These are phyloP conservation scores for Drosophila neonasuta DNA, from an alignment of 2,888 invertebrate genomes.

Conservation along the genomic window DNA sequence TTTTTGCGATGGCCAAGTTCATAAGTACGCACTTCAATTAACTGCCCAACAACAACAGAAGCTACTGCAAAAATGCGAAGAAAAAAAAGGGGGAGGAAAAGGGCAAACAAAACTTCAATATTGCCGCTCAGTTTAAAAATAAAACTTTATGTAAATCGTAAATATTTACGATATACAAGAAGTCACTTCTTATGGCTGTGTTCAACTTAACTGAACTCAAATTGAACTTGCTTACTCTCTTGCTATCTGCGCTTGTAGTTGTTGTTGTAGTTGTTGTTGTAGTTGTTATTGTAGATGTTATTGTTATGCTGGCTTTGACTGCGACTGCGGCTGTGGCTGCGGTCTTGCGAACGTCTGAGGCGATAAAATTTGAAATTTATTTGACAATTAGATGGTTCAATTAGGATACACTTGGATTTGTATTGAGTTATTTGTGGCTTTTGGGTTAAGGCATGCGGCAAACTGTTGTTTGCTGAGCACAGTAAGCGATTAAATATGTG, in stretches of 20 bases:
- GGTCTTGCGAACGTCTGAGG: conserved; percentile 31
- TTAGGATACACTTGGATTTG: conserved; percentile 50
- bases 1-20: conserved; percentile 40
- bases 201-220: conserved; percentile 33
- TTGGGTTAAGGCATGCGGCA: background rate
- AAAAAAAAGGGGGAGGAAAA: conserved; percentile 1
- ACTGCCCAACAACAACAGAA: conserved; percentile 44
- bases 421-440: conserved; percentile 43
- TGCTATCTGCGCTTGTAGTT: conserved; percentile 6
- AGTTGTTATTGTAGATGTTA: conserved; percentile 11
- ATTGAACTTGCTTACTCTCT: conserved; percentile 40
- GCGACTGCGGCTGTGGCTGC: conserved; percentile 26
- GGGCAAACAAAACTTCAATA: conserved; percentile 32
- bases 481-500: background rate
- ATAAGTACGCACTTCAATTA: conserved; percentile 70
- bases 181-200: conserved; percentile 30
- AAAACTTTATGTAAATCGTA: conserved; percentile 65
- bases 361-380: conserved; percentile 64
- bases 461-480: background rate
- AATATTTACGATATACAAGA: conserved; percentile 45
- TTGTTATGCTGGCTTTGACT: conserved; percentile 21
- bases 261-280: conserved; percentile 2
- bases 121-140: conserved; percentile 33
- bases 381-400: conserved; percentile 64
- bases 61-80: background rate